Percentiles rank a stretch among this genome's conserved stretches.
These are phyloP conservation scores for Zenarchopterus dispar DNA, from an alignment of 2,797 vertebrate species.

Conservation along the genomic window DNA sequence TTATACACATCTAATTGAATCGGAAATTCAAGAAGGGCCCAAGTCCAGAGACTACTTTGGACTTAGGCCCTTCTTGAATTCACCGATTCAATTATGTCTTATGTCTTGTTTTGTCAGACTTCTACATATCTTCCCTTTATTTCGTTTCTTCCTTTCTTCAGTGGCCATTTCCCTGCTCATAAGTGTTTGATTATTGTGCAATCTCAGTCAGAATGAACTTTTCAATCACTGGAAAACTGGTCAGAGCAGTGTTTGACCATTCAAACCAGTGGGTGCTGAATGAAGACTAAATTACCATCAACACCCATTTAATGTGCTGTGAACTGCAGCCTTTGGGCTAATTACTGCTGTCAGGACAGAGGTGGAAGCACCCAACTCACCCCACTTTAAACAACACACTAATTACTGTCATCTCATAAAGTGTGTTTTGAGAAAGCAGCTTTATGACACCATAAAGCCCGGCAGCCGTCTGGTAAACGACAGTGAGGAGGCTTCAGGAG, in stretches of 20 bases:
- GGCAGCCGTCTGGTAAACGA: conserved; percentile 62
- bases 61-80: too few species aligned
- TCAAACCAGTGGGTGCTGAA: conserved; percentile 10
- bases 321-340: conserved; percentile 64
- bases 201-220: not conserved
- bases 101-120: too few species aligned
- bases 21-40: too few species aligned
- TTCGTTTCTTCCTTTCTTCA: too few species aligned
- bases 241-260: conserved; percentile 20
- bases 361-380: conserved; percentile 74
- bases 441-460: conserved; percentile 87
- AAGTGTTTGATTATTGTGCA: not conserved
- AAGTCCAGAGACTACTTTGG: too few species aligned
- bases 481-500: conserved; percentile 47
- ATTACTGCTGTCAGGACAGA: conserved; percentile 80
- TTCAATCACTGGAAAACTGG: not conserved
- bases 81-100: too few species aligned
- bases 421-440: conserved; percentile 77
- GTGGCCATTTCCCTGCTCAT: too few species aligned
- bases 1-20: too few species aligned
- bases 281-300: conserved; percentile 44
- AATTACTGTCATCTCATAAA: conserved; percentile 81
- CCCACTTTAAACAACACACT: conserved; percentile 78
- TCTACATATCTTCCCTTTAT: too few species aligned
- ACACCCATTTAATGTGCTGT: conserved; percentile 43